These are phyloP conservation scores for Dipodomys stephensi DNA, from an alignment of 2,113 vertebrate genomes.

Conservation along the genomic window DNA sequence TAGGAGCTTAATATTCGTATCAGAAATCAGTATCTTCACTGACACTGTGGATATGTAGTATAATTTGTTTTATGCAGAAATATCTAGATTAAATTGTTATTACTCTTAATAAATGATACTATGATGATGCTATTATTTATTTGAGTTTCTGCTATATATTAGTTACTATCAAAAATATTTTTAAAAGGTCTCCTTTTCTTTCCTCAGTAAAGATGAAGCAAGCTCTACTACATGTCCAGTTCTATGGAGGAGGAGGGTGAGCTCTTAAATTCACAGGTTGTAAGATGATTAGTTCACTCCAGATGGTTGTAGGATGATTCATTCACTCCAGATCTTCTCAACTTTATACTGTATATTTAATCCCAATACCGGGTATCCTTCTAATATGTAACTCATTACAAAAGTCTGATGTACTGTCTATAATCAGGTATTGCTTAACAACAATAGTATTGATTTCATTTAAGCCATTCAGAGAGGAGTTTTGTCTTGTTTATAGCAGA, in stretches of 20 bases:
- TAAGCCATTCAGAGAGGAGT: neutral
- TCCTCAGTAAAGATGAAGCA: neutral
- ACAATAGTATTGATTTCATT: neutral
- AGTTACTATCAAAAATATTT: neutral
- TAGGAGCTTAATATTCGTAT: neutral
- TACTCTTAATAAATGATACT: neutral
- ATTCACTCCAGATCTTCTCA: neutral
- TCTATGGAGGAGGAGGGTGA: neutral
- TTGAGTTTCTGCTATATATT: neutral
- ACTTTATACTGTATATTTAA: slow-evolving; percentile 8
- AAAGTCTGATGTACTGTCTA: neutral
- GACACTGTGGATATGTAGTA: neutral
- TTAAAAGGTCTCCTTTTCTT: neutral
- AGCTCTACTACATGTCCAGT: neutral
- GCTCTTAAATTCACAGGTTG: neutral
- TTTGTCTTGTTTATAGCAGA: neutral
- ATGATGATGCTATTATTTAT: neutral
- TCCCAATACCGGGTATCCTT: neutral
- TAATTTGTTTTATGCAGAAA: neutral
- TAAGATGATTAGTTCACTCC: neutral
- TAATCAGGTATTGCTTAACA: neutral
- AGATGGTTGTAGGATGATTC: neutral
- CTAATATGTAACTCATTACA: neutral
- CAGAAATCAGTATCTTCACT: neutral
- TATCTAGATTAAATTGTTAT: slow-evolving; percentile 13